phyloP scores from a whole-genome alignment of 2,888 invertebrate genomes.

The Drosophila hamatofila region DNA sequence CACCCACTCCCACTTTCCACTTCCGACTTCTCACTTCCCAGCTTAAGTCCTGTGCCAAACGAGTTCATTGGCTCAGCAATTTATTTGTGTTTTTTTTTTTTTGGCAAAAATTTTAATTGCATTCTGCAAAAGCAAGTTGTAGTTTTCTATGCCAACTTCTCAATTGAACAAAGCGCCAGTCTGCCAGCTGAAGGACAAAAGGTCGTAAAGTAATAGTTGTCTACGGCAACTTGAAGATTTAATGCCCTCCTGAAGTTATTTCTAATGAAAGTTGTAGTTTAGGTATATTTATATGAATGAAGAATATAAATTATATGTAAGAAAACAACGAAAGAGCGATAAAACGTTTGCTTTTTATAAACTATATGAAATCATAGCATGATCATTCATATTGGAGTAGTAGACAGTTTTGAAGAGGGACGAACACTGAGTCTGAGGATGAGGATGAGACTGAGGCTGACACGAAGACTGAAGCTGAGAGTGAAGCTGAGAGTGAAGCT shows the following conservation, averaged over 20 bases:
- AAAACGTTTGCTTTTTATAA: too few relatives aligned
- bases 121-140: constrained; percentile 66
- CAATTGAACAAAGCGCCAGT: constrained; percentile 43
- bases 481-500: neutral
- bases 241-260: neutral
- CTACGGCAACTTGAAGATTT: neutral
- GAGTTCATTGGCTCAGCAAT: constrained; percentile 68
- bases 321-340: too few relatives aligned
- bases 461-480: neutral
- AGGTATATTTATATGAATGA: too few relatives aligned
- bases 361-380: too few relatives aligned
- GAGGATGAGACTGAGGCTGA: neutral
- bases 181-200: constrained; percentile 53
- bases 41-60: constrained; percentile 25
- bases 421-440: too few relatives aligned
- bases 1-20: neutral
- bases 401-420: too few relatives aligned
- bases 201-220: constrained; percentile 50
- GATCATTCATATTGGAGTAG: too few relatives aligned
- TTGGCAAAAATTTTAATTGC: constrained; percentile 71
- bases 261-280: neutral
- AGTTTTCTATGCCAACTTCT: constrained; percentile 70
- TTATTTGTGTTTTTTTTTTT: neutral
- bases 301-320: too few relatives aligned
- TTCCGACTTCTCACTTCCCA: neutral